Percentiles rank a stretch among this genome's conserved stretches.
Evolutionary conservation across 2,888 invertebrate genomes (phyloP).

Genomic region (Drosophila tanythrix): DNA sequence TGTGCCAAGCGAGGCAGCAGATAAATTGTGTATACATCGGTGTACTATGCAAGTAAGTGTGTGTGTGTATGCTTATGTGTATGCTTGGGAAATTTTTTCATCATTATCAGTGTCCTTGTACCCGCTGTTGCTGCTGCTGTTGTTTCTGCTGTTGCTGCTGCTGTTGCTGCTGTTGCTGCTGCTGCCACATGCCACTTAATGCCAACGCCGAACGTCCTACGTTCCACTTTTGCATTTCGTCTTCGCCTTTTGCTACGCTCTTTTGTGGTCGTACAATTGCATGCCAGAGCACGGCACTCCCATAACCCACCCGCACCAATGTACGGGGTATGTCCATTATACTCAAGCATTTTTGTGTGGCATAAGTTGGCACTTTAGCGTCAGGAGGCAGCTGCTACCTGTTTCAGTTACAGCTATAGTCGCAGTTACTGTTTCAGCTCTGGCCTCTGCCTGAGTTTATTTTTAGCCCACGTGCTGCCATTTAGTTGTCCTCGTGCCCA

Average conservation of each 20-base stretch:
- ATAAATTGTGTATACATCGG: conserved; percentile 45
- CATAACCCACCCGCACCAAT: not conserved
- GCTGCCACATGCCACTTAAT: conserved; percentile 80
- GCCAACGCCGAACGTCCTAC: conserved; percentile 77
- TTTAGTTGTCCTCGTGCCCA: conserved; percentile 46
- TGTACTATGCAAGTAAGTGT: conserved; percentile 5
- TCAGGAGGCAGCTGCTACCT: conserved; percentile 78
- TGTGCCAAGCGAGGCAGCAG: conserved; percentile 40
- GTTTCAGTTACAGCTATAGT: conserved; percentile 46
- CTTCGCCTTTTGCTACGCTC: conserved; percentile 51
- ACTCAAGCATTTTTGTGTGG: conserved; percentile 76
- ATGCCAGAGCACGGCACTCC: conserved; percentile 44
- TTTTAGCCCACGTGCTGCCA: conserved; percentile 51
- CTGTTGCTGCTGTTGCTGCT: conserved; percentile 34
- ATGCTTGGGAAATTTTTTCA: conserved; percentile 68
- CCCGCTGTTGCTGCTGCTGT: conserved; percentile 21
- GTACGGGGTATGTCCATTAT: conserved; percentile 64
- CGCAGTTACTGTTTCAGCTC: conserved; percentile 47
- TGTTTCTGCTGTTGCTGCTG: conserved; percentile 5
- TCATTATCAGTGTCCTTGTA: conserved; percentile 78
- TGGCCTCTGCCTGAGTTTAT: conserved; percentile 36
- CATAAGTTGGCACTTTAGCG: conserved; percentile 80
- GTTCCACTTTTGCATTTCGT: conserved; percentile 71
- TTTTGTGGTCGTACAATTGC: conserved; percentile 70
- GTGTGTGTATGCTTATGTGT: conserved; percentile 19